phyloP scores from a whole-genome alignment of 2,888 invertebrate genomes.

The Uropetala carovei region DNA sequence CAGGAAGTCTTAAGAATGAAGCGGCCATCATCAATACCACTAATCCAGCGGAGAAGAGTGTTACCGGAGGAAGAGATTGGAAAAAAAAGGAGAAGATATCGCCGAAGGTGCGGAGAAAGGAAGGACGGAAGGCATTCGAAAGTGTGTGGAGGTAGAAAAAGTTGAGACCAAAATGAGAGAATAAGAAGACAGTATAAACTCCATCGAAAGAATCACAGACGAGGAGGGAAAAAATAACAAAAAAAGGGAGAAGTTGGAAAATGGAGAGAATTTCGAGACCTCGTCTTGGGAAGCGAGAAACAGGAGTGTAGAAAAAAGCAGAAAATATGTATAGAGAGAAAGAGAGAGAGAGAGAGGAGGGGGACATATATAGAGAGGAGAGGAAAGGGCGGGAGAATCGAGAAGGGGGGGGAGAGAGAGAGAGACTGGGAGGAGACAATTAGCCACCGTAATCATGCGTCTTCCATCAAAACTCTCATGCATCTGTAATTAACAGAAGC shows the following conservation, averaged over 20 bases:
- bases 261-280: too few relatives aligned
- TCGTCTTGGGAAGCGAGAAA: neutral
- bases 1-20: too few relatives aligned
- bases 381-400: neutral
- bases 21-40: too few relatives aligned
- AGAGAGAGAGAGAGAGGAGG: neutral
- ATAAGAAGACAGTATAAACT: neutral
- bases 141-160: too few relatives aligned
- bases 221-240: too few relatives aligned
- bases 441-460: conserved; percentile 64
- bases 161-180: neutral
- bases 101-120: neutral
- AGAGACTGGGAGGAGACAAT: conserved; percentile 39
- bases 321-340: neutral
- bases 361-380: neutral
- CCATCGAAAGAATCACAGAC: too few relatives aligned
- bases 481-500: conserved; percentile 65
- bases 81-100: neutral
- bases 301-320: neutral
- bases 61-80: neutral
- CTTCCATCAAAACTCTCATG: conserved; percentile 65
- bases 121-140: too few relatives aligned
- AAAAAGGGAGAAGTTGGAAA: too few relatives aligned
- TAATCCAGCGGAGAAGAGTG: neutral
- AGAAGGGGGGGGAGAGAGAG: neutral